A percentile compares a stretch with the other conserved stretches of the same genome.
Conservation (phyloP, 2,113 vertebrate genomes). For the Dicrurus megarhynchus region DNA sequence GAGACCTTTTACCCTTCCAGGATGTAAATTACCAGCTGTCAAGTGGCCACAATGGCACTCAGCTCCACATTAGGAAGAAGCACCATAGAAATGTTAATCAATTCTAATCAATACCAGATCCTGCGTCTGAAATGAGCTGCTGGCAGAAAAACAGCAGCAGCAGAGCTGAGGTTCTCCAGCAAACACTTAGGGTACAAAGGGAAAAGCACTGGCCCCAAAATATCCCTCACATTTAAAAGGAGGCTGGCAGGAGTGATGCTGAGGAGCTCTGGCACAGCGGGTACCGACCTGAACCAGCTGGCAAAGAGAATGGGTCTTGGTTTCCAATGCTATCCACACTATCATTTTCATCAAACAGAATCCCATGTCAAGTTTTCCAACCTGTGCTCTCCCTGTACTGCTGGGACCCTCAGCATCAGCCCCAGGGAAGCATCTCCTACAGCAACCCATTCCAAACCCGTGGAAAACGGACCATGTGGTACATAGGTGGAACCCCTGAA, state of each 20-base stretch:
- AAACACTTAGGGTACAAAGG: neutral
- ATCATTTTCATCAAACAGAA: neutral
- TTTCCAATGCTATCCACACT: neutral
- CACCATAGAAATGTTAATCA: neutral
- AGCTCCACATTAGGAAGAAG: neutral
- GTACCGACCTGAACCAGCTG: neutral
- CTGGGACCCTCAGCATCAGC: rapidly evolving
- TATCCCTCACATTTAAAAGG: neutral
- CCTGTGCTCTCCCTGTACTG: neutral
- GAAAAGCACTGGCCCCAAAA: neutral
- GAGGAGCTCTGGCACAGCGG: neutral
- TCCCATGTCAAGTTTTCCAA: neutral
- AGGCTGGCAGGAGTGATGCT: neutral
- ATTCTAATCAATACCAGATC: neutral
- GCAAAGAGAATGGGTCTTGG: neutral
- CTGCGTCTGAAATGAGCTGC: neutral
- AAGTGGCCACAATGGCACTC: neutral
- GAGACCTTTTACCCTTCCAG: neutral
- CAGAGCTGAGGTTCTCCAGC: neutral
- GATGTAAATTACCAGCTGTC: neutral
- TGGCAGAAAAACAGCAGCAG: neutral
- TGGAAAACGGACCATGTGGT: rapidly evolving
- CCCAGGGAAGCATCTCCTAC: neutral
- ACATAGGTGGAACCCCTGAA: neutral
- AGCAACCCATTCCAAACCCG: neutral